Conservation (phyloP, 2,888 invertebrate species). For the Tenodera sinensis region DNA sequence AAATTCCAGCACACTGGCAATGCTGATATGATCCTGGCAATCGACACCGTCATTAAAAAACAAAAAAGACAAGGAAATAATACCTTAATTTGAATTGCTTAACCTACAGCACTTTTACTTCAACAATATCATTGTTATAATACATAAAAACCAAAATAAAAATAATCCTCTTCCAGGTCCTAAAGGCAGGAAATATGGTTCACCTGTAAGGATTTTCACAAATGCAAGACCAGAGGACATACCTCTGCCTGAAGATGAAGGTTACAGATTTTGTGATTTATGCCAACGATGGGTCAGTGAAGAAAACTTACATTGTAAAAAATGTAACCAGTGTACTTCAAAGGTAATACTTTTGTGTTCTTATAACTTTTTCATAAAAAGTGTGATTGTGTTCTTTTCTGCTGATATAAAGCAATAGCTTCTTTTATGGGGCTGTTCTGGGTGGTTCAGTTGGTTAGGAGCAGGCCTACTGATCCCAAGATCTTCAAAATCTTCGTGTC, state of each 20-base stretch:
- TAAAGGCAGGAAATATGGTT: slow-evolving; percentile 65
- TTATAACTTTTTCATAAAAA: neutral
- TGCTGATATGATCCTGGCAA: too few species aligned
- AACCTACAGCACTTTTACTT: too few species aligned
- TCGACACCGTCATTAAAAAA: too few species aligned
- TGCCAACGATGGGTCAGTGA: slow-evolving; percentile 67
- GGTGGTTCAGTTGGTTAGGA: too few species aligned
- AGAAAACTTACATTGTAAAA: slow-evolving; percentile 70
- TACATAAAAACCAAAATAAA: neutral
- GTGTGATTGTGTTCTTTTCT: too few species aligned
- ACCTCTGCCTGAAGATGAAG: slow-evolving; percentile 55
- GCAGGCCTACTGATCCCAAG: too few species aligned
- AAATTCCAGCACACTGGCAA: too few species aligned
- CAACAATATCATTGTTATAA: neutral
- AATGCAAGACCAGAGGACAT: slow-evolving; percentile 59
- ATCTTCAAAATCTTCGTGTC: too few species aligned
- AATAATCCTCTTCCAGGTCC: slow-evolving; percentile 37
- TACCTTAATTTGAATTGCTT: too few species aligned
- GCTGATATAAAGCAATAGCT: too few species aligned
- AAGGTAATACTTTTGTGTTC: slow-evolving; percentile 45
- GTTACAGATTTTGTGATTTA: slow-evolving; percentile 67
- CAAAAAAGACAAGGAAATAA: too few species aligned
- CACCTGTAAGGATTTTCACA: slow-evolving; percentile 85
- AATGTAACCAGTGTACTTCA: slow-evolving; percentile 69
- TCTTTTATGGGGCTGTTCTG: too few species aligned